Evolutionary conservation across 2,113 vertebrate species (phyloP).

Genomic region (Chlamydotis undulata): DNA sequence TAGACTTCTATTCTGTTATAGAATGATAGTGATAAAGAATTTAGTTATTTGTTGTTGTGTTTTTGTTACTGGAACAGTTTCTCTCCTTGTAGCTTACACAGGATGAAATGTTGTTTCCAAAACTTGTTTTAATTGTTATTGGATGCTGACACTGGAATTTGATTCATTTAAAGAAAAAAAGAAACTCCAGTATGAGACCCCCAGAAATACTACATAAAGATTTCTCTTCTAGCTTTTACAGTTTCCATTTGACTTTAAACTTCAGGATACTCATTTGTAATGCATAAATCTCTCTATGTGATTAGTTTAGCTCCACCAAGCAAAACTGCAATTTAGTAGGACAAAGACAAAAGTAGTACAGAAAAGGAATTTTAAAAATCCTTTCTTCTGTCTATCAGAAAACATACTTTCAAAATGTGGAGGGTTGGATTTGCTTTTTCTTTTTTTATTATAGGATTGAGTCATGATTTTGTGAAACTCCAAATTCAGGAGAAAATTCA

Average conservation of each 20-base stretch:
- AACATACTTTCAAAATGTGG: background rate
- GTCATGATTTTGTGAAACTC: constrained; percentile 37
- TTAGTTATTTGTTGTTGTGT: background rate
- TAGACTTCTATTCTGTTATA: background rate
- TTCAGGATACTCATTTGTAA: background rate
- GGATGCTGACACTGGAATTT: background rate
- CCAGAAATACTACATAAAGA: background rate
- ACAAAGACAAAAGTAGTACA: background rate
- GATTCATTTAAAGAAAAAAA: background rate
- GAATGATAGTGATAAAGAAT: background rate
- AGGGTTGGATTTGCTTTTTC: background rate
- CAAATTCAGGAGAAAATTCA: constrained; percentile 41
- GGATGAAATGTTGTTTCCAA: background rate
- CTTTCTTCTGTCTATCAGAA: background rate
- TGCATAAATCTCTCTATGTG: background rate
- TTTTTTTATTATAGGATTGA: background rate
- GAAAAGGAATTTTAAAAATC: background rate
- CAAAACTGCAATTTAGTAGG: background rate
- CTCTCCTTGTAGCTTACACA: background rate
- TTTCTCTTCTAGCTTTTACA: background rate
- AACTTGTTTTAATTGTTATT: background rate
- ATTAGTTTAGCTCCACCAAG: background rate
- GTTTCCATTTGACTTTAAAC: background rate
- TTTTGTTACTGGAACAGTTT: background rate
- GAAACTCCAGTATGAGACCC: background rate